Conservation (phyloP, 1,140 invertebrate species). For the Sarcophaga bullata region DNA sequence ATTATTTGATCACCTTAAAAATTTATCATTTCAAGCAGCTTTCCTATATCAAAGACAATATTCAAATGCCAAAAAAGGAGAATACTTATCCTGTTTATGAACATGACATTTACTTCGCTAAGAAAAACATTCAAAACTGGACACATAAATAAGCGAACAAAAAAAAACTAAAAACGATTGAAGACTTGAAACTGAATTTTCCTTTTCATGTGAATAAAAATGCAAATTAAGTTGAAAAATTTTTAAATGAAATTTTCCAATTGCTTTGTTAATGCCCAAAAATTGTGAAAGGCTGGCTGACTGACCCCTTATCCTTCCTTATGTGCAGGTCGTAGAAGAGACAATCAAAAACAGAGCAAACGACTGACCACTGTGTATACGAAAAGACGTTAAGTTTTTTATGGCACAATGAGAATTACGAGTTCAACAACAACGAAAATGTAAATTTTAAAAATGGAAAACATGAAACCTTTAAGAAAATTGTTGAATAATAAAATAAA, state of each 20-base stretch:
- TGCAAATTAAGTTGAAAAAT: constrained; percentile 44
- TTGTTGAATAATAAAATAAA: background rate
- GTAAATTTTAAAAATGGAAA: too few species aligned
- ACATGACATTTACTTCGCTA: constrained; percentile 41
- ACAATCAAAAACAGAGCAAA: constrained; percentile 45
- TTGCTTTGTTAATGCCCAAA: background rate
- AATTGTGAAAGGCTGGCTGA: background rate
- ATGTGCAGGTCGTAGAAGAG: background rate
- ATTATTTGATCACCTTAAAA: too few species aligned
- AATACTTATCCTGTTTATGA: constrained; percentile 44
- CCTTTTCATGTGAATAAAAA: constrained; percentile 30
- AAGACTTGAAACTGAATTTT: constrained; percentile 10
- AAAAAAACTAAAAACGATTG: background rate
- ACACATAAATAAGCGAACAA: constrained; percentile 46
- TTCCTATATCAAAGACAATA: too few species aligned
- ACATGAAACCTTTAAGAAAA: background rate
- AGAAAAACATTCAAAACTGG: constrained; percentile 41
- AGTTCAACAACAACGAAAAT: constrained; percentile 27
- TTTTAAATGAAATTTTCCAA: background rate
- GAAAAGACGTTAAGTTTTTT: background rate
- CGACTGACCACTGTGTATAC: background rate
- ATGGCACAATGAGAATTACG: constrained; percentile 29
- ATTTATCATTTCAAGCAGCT: too few species aligned
- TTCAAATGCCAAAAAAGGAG: background rate
- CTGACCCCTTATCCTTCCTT: constrained; percentile 41